These are phyloP conservation scores for Meriones unguiculatus DNA, from an alignment of 2,113 vertebrate genomes.

Conservation along the genomic window DNA sequence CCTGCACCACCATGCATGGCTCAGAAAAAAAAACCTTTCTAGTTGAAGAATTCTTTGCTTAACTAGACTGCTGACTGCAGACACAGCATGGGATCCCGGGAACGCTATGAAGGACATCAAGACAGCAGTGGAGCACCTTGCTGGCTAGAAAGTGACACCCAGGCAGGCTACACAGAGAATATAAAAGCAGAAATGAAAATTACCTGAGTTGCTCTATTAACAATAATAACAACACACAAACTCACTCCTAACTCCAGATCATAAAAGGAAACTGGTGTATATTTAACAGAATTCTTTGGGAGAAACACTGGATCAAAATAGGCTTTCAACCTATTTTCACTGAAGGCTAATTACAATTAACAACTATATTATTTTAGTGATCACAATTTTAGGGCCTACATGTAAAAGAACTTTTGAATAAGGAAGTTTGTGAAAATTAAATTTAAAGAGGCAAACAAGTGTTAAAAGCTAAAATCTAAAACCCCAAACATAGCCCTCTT, in stretches of 20 bases:
- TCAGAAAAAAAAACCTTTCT: neutral
- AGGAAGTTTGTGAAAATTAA: constrained; percentile 50
- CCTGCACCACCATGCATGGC: neutral
- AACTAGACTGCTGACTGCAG: neutral
- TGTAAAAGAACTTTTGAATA: constrained; percentile 36
- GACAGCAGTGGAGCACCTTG: constrained; percentile 67
- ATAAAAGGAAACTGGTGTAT: constrained; percentile 16
- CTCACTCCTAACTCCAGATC: constrained; percentile 33
- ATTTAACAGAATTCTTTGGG: constrained; percentile 52
- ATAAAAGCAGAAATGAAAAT: constrained; percentile 64
- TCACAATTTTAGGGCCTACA: constrained; percentile 14
- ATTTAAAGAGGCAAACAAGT: constrained; percentile 55
- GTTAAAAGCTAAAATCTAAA: constrained; percentile 51
- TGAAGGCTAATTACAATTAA: constrained; percentile 11
- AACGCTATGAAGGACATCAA: neutral
- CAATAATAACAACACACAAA: constrained; percentile 31
- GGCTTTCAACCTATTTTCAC: constrained; percentile 43
- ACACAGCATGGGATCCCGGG: neutral
- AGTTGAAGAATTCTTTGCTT: neutral
- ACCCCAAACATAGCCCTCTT: constrained; percentile 44
- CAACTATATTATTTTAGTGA: constrained; percentile 39
- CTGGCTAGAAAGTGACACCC: constrained; percentile 72
- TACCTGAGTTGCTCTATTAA: constrained; percentile 77
- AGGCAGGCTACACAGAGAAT: constrained; percentile 70
- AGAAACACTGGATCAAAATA: constrained; percentile 62